These are phyloP conservation scores for Callinectes sapidus DNA, from an alignment of 2,888 invertebrate species.

Conservation along the genomic window DNA sequence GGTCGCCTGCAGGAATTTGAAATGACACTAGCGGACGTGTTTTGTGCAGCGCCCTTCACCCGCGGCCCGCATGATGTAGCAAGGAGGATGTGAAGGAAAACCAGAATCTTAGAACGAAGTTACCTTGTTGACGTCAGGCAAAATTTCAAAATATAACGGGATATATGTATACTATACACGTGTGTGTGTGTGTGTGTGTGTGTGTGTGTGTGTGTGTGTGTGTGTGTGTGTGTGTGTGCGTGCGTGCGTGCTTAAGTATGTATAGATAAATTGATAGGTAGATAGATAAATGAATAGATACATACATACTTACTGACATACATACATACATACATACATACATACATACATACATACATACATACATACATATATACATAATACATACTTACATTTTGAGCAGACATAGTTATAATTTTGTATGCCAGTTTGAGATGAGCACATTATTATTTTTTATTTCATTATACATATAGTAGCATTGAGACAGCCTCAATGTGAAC, in stretches of 20 bases:
- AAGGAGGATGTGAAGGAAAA: not conserved
- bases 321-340: not conserved
- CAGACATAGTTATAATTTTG: not conserved
- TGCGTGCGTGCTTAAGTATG: no score
- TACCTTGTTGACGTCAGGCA: not conserved
- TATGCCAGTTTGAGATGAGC: not conserved
- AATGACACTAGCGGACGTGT: not conserved
- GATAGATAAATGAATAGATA: not conserved
- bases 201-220: no score
- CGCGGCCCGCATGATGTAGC: not conserved
- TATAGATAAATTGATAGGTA: no score
- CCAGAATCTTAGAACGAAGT: not conserved
- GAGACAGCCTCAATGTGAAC: not conserved
- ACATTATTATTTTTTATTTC: not conserved
- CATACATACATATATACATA: not conserved
- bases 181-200: not conserved
- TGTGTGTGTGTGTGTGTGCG: no score
- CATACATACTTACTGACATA: not conserved
- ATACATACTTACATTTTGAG: not conserved
- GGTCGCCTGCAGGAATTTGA: not conserved
- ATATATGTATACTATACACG: not conserved
- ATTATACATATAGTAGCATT: not conserved
- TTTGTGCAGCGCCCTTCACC: not conserved
- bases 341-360: not conserved
- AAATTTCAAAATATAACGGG: not conserved